Evolutionary conservation across 2,113 vertebrate species (phyloP).

Genomic region (Saguinus midas): DNA sequence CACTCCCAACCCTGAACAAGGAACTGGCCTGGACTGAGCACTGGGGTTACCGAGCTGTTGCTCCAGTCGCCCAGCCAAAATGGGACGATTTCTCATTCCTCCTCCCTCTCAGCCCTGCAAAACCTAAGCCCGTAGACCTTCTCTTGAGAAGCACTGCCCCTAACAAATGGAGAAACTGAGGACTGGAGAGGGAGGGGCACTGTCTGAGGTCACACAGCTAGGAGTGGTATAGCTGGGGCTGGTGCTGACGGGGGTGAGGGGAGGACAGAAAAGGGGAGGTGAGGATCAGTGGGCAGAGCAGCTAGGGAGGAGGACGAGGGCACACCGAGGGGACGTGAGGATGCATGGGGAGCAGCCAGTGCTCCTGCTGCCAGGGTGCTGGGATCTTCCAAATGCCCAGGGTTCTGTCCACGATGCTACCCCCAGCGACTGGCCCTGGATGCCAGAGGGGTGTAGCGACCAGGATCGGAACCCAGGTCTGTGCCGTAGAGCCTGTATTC

Average conservation of each 20-base stretch:
- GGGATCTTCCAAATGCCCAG: background rate
- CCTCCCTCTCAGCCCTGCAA: background rate
- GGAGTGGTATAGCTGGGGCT: background rate
- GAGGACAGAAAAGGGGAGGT: background rate
- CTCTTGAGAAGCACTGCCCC: background rate
- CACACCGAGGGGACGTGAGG: accelerated
- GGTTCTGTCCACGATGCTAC: accelerated
- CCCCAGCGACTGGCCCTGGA: background rate
- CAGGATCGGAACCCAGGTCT: background rate
- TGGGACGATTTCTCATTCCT: too few relatives aligned
- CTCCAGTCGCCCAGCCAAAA: accelerated
- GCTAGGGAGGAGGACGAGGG: background rate
- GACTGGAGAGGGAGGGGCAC: background rate
- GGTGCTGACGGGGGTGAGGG: too few relatives aligned
- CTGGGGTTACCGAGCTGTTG: background rate
- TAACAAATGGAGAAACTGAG: slow-evolving; percentile 13
- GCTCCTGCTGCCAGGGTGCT: accelerated
- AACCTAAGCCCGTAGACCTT: background rate
- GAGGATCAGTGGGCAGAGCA: background rate
- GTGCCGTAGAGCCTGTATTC: background rate
- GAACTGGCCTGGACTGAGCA: background rate
- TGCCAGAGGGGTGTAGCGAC: background rate
- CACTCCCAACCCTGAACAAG: background rate
- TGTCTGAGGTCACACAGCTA: background rate
- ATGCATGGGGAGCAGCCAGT: accelerated